Evolutionary conservation across 2,888 invertebrate species (phyloP).

Genomic region (Archaeoteleia sp.): DNA sequence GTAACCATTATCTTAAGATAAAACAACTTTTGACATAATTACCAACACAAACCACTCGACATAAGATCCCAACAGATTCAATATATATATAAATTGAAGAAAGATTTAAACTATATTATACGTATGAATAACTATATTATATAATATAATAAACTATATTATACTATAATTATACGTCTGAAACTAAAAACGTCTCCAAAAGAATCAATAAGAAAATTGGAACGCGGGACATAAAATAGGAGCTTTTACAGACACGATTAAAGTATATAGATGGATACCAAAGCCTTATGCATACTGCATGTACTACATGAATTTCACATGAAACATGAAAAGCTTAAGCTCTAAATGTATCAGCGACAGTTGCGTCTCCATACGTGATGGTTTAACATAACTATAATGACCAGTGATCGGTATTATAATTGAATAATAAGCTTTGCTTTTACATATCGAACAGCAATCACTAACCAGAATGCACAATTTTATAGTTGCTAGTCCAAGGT

Average conservation of each 20-base stretch:
- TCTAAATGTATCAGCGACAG: not conserved
- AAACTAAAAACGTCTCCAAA: no score
- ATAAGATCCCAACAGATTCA: no score
- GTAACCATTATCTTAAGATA: no score
- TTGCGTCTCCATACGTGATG: constrained; percentile 2
- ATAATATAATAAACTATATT: no score
- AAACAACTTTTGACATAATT: no score
- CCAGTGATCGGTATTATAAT: not conserved
- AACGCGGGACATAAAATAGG: not conserved
- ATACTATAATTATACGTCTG: no score
- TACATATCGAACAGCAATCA: not conserved
- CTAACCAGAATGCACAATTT: no score
- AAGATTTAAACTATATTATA: no score
- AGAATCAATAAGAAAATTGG: not conserved
- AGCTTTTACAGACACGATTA: constrained; percentile 4
- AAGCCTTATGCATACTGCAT: constrained; percentile 18
- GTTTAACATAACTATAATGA: constrained; percentile 8
- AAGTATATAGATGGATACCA: not conserved
- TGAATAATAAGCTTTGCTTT: not conserved
- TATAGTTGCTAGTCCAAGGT: no score
- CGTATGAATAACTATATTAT: no score
- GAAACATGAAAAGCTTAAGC: constrained; percentile 17
- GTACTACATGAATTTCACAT: constrained; percentile 7
- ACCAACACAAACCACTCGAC: no score
- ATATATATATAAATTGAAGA: no score